Evolutionary conservation across 2,888 invertebrate species (phyloP).

Genomic region (Embidobia sp.): DNA sequence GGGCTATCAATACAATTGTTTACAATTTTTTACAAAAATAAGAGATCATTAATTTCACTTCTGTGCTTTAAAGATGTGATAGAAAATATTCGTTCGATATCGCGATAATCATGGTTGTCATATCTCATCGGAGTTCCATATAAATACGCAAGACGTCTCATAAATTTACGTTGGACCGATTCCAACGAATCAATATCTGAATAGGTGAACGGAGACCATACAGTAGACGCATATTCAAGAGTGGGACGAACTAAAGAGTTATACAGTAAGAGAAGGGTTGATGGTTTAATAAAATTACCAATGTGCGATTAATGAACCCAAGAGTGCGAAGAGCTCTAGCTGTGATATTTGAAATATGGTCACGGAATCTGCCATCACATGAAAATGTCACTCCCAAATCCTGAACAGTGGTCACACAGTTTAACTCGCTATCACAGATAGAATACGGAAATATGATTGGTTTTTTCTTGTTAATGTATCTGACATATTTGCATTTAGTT

Average conservation of each 20-base stretch:
- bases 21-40: too few species aligned
- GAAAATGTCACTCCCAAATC: too few species aligned
- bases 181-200: neutral
- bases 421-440: too few species aligned
- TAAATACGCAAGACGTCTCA: conserved; percentile 16
- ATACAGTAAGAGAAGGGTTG: neutral
- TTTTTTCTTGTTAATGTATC: neutral
- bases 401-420: too few species aligned
- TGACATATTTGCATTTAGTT: neutral
- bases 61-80: too few species aligned
- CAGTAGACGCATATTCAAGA: neutral
- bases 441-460: neutral
- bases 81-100: too few species aligned
- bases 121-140: conserved; percentile 12
- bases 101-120: conserved; percentile 9
- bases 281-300: neutral
- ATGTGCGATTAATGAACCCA: neutral
- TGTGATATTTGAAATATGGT: neutral
- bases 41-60: too few species aligned
- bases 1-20: too few species aligned
- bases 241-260: conserved; percentile 1
- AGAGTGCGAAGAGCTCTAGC: neutral
- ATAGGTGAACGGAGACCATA: neutral
- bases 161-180: conserved; percentile 21
- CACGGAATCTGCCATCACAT: too few species aligned